Conservation (phyloP, 2,888 invertebrate species). For the Pollenia griseotomentosa region DNA sequence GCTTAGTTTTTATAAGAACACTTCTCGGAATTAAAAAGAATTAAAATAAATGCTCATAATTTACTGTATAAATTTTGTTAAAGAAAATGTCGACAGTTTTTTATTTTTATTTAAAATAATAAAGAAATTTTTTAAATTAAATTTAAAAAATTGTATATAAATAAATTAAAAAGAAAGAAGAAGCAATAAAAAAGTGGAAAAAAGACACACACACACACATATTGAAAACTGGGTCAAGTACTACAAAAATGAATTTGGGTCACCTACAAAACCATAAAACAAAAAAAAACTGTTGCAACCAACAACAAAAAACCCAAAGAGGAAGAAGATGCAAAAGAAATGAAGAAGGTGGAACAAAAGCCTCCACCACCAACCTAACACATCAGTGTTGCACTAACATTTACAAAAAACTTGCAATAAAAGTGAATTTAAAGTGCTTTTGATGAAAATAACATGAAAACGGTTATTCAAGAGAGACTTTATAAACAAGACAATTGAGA, state of each 20-base stretch:
- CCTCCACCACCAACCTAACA: constrained; percentile 7
- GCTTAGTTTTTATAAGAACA: no score
- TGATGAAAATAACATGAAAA: constrained; percentile 13
- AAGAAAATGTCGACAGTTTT: no score
- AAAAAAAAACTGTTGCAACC: constrained; percentile 19
- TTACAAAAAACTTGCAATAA: background rate
- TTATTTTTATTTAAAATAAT: constrained; percentile 16
- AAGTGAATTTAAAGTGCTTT: background rate
- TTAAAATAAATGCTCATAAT: no score
- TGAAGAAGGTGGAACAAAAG: background rate
- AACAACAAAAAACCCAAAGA: constrained; percentile 10
- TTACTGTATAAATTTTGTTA: no score
- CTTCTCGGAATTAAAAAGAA: no score
- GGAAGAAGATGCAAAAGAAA: background rate
- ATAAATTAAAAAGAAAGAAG: constrained; percentile 12
- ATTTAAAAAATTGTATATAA: background rate
- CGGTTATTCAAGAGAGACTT: background rate
- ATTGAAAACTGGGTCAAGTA: constrained; percentile 71
- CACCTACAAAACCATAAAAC: constrained; percentile 67
- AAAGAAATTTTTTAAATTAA: background rate
- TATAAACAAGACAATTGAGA: constrained; percentile 3
- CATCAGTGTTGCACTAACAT: background rate
- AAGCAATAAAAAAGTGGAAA: constrained; percentile 27
- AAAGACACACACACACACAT: constrained; percentile 34
- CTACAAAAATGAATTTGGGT: constrained; percentile 70